Evolutionary conservation across 2,797 vertebrate genomes (phyloP).

Genomic region (Pipistrellus pipistrellus): DNA sequence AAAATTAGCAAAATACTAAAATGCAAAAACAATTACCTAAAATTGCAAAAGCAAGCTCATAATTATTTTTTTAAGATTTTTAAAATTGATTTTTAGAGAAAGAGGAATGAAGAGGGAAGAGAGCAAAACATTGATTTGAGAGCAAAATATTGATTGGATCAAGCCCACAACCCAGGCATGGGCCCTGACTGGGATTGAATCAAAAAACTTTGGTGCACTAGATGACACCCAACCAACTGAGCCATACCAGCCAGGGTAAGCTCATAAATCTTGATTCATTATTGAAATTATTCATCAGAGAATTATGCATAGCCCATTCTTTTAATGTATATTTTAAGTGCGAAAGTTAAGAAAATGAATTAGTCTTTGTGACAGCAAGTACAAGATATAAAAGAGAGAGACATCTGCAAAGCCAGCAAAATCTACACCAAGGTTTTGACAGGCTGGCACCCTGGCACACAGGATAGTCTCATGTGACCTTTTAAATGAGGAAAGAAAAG

Average conservation of each 20-base stretch:
- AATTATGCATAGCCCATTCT: neutral
- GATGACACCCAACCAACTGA: too few species aligned
- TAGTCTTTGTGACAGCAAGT: neutral
- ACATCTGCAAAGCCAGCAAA: neutral
- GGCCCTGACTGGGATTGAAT: too few species aligned
- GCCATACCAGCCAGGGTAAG: neutral
- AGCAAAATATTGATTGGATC: too few species aligned
- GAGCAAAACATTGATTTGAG: too few species aligned
- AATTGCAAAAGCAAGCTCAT: conserved; percentile 1
- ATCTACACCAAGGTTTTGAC: too few species aligned
- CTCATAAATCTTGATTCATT: conserved; percentile 5
- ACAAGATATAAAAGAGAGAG: neutral
- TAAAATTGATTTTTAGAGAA: too few species aligned
- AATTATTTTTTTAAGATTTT: neutral
- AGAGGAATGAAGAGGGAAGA: too few species aligned
- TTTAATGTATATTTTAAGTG: conserved; percentile 12
- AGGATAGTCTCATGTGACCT: neutral
- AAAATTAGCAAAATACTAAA: conserved; percentile 65
- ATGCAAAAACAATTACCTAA: conserved; percentile 2
- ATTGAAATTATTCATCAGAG: neutral
- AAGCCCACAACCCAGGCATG: too few species aligned
- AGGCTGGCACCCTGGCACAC: neutral
- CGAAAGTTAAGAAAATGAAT: neutral
- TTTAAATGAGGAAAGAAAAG: conserved; percentile 21
- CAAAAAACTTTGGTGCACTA: too few species aligned